These are phyloP conservation scores for Paratilapia polleni DNA, from an alignment of 2,113 vertebrate genomes.

Conservation along the genomic window DNA sequence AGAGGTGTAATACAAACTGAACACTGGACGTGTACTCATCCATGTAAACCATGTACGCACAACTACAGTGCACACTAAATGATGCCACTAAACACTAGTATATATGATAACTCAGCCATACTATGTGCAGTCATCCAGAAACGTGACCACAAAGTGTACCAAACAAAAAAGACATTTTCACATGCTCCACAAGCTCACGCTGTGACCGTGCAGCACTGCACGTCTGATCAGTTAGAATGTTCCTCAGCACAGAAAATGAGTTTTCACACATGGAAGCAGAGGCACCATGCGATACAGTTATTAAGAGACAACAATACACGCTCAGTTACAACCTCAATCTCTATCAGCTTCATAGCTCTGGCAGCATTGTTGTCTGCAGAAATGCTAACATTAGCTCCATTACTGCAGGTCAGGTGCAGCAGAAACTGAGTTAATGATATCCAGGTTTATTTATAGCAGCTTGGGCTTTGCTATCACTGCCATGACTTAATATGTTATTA, in stretches of 20 bases:
- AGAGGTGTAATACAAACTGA: neutral
- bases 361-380: neutral
- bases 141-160: neutral
- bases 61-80: neutral
- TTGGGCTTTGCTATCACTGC: no score
- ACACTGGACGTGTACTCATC: neutral
- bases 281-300: rapidly evolving
- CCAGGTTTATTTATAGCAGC: neutral
- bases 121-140: neutral
- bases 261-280: neutral
- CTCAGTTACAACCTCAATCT: no score
- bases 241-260: rapidly evolving
- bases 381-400: neutral
- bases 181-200: neutral
- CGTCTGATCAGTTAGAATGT: no score
- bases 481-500: no score
- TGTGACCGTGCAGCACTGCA: neutral
- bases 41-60: rapidly evolving
- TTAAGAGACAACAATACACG: neutral
- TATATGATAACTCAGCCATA: neutral
- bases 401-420: neutral
- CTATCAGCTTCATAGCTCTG: neutral
- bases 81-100: neutral
- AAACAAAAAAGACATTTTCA: neutral
- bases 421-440: neutral